Evolutionary conservation across 2,113 vertebrate genomes (phyloP), one percentile per base, ranked within the genome.

Genomic region (Alaudala cheleensis): DNA sequence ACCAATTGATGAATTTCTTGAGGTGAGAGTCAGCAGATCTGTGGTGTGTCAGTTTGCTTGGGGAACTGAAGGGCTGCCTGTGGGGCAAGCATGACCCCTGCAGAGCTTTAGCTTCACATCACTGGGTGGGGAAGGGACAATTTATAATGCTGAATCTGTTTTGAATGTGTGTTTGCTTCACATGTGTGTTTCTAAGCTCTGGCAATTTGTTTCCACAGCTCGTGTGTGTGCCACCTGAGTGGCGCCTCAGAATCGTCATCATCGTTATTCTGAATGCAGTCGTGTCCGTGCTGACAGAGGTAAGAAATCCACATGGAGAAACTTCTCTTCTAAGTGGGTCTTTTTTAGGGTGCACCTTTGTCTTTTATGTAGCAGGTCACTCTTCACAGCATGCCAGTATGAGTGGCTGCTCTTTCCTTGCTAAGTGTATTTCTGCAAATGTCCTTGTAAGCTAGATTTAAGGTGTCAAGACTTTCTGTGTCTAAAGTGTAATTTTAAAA

Each of bases 141-240:
- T 69, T 70, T 50, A 10, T 26, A 61, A 34, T 12, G 53, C 64
- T 45, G 33, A 45, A 21, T 45, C n/a, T 69, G 44, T 84, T 89
- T 50, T 57, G 57, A 56, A 19, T n/a, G 19, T n/a, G 14, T n/a
- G 2, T 67, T 76, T 94, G n/a, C 25, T 50, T 61, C n/a, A 3
- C 50, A 5, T 9, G 12, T 51, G 6, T 73, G 66, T 39, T 92
- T 81, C 73, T 95, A 79, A 96, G 51, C 57, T 89, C 39, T 77
- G 56, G 60, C 34, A 61, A 72, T 86, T 90, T 91, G 81, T 93
- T 58, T 83, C 97, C 92, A 21, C 97, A 99, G 99, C 98, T 99
- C 42, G 98, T 99, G 42, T 99, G 99, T 92, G 97, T 99, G 94
- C 99, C 99, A 1, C 95, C 97, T 72, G 93, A 98, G 50, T 99